These are phyloP conservation scores for Oreonectes daqikongensis DNA, from an alignment of 2,797 vertebrate species.

Conservation along the genomic window DNA sequence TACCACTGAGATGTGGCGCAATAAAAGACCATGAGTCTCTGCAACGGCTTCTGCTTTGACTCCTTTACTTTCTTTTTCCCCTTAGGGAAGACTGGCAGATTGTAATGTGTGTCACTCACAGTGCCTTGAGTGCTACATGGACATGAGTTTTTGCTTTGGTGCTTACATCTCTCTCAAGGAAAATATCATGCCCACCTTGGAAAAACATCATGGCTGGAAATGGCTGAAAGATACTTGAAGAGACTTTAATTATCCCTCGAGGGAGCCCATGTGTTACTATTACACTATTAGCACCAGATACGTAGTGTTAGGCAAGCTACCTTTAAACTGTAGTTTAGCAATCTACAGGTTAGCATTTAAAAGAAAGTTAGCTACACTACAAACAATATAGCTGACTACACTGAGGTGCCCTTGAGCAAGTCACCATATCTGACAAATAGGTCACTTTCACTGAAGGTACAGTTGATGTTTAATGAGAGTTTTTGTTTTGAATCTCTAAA, in stretches of 20 bases:
- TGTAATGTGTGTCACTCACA: conserved; percentile 26
- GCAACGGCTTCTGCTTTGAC: neutral
- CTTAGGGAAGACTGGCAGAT: conserved; percentile 35
- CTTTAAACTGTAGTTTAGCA: neutral
- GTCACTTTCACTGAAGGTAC: no score
- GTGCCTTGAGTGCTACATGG: conserved; percentile 10
- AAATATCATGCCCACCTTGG: conserved; percentile 18
- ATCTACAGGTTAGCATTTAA: no score
- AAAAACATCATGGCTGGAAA: no score
- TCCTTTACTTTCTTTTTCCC: conserved; percentile 18
- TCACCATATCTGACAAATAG: no score
- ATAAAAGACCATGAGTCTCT: conserved; percentile 32
- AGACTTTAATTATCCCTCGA: neutral
- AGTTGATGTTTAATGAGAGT: no score
- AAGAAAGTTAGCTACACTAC: no score
- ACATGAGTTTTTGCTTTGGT: conserved; percentile 28
- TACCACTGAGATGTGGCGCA: conserved; percentile 60
- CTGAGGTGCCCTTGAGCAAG: no score
- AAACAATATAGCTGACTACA: no score
- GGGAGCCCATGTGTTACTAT: neutral
- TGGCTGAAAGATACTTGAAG: neutral
- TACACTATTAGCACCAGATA: neutral
- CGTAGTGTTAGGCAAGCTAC: neutral
- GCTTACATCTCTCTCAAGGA: conserved; percentile 6
- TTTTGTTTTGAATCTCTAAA: no score